These are phyloP conservation scores for Athripsodes cinereus DNA, from an alignment of 2,888 invertebrate species.

Conservation along the genomic window DNA sequence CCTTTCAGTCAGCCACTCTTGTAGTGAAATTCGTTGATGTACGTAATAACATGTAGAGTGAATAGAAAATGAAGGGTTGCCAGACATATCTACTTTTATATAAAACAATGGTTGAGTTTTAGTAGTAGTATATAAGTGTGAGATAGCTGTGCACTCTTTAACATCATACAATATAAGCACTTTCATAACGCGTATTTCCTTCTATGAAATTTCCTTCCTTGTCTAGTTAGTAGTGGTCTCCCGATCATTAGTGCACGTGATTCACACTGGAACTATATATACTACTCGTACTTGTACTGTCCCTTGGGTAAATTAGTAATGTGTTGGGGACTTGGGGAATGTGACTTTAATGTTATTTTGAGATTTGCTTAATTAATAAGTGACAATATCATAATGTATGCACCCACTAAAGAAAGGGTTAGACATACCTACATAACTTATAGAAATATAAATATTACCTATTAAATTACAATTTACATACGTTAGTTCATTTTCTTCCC, in stretches of 20 bases:
- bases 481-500: too few species aligned
- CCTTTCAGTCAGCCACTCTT: background rate
- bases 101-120: background rate
- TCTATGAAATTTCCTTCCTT: background rate
- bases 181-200: too few species aligned
- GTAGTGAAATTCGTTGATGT: background rate
- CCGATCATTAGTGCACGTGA: background rate
- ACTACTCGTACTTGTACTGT: background rate
- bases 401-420: too few species aligned
- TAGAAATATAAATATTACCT: too few species aligned
- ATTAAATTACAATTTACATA: too few species aligned
- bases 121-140: too few species aligned
- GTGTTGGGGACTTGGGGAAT: too few species aligned
- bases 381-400: background rate
- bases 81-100: too few species aligned
- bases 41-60: background rate
- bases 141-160: background rate
- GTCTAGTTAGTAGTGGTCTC: background rate
- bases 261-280: too few species aligned
- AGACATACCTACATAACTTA: too few species aligned
- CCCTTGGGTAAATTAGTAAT: background rate
- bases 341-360: background rate
- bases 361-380: background rate
- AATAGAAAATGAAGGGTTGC: slow-evolving; percentile 1
- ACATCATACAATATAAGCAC: too few species aligned